Evolutionary conservation across 2,797 vertebrate species (phyloP), one percentile per base, ranked within the genome.

Genomic region (Crenuchus spilurus): DNA sequence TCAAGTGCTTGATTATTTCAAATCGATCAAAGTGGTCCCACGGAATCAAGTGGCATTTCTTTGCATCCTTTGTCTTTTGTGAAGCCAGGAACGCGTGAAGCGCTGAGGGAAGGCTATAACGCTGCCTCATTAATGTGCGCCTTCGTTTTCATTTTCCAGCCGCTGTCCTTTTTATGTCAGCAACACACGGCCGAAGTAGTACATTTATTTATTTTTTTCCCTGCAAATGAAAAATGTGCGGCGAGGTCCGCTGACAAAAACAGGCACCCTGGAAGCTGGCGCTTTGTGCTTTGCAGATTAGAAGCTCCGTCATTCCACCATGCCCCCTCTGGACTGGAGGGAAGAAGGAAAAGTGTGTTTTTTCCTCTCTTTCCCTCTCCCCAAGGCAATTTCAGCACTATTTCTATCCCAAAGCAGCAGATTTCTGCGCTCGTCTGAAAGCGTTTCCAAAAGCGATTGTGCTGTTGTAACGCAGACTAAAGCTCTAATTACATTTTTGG

Each of bases 401-500:
- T 83, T 88, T 87, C 83, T 78, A 85, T 90, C 85, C 90, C 87
- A 89, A 65, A 85, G 87, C 86, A 73, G 74, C 63, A 79, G 82
- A 88, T 82, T 84, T 86, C 80, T 85, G 84, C 80, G 14, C 51
- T 66, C 77, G 83, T 83, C 81, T 75, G 83, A 81, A 89, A 89
- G 57, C 54, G 16, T 74, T 80, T 87, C 85, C 86, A 88, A 87
- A 88, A 85, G 84, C 72, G 83, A 81, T 87, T 87, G 87, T 83
- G 80, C 84, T 82, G 85, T 87, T 88, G 87, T 90, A 91, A 90
- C 86, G 80, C 88, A 84, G 85, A 86, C 85, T 88, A 90, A 91
- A 91, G 86, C 91, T 91, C 89, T 90, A 92, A 93, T 92, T 93
- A 92, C 87, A 90, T 90, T 88, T 89, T 89, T 86, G 88, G 90